These are phyloP conservation scores for Anguilla megastoma DNA, from an alignment of 2,797 vertebrate species.

Conservation along the genomic window DNA sequence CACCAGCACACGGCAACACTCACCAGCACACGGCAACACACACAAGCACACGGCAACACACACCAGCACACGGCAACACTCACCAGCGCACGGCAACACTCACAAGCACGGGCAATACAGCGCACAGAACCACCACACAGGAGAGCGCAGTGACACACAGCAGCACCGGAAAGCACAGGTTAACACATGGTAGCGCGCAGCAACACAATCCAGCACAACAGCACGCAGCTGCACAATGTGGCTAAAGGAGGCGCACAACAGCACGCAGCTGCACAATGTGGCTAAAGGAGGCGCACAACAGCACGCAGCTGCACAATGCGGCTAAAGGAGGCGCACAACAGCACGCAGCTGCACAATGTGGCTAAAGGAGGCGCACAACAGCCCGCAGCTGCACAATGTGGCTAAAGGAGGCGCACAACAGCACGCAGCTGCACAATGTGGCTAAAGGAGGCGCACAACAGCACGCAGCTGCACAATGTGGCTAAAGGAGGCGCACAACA, in stretches of 20 bases:
- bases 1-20: too few relatives aligned
- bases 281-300: too few relatives aligned
- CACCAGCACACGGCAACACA: too few relatives aligned
- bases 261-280: too few relatives aligned
- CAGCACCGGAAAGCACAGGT: not conserved
- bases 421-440: not conserved
- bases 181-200: not conserved
- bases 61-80: not conserved
- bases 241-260: too few relatives aligned
- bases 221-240: too few relatives aligned
- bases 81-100: not conserved
- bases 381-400: too few relatives aligned
- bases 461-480: not conserved
- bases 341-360: too few relatives aligned
- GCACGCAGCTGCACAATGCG: too few relatives aligned
- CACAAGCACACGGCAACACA: not conserved
- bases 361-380: too few relatives aligned
- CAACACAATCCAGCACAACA: not conserved
- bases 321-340: too few relatives aligned
- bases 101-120: not conserved
- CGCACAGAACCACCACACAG: conserved; percentile 5
- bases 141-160: not conserved
- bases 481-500: not conserved
- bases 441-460: conserved; percentile 20
- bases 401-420: not conserved